phyloP scores from a whole-genome alignment of 2,113 vertebrate species.

The Odontophorus gujanensis region DNA sequence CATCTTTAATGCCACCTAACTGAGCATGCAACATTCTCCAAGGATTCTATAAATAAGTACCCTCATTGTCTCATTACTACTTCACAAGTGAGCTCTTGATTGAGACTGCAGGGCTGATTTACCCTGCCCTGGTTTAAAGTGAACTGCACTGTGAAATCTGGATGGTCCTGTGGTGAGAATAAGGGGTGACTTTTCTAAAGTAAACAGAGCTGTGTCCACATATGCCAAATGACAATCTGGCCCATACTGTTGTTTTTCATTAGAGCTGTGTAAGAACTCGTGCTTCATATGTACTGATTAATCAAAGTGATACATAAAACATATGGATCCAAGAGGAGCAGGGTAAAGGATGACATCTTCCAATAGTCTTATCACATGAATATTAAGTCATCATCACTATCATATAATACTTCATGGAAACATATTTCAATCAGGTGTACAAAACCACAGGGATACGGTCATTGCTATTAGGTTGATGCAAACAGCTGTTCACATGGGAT shows the following conservation, averaged over 20 bases:
- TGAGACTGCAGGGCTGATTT: background rate
- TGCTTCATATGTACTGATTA: background rate
- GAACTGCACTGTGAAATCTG: background rate
- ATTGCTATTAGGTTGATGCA: constrained; percentile 63
- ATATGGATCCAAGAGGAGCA: background rate
- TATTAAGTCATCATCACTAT: background rate
- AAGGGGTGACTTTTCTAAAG: background rate
- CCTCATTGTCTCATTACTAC: background rate
- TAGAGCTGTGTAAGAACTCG: background rate
- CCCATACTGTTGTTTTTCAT: background rate
- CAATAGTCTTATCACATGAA: background rate
- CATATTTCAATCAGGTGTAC: constrained; percentile 24
- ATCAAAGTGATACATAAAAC: constrained; percentile 23
- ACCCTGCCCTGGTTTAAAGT: background rate
- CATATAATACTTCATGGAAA: constrained; percentile 30
- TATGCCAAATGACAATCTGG: constrained; percentile 13
- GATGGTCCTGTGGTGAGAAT: background rate
- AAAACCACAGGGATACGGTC: constrained; percentile 46
- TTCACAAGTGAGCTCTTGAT: background rate
- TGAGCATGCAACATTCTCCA: background rate
- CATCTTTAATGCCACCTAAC: background rate
- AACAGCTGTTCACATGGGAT: constrained; percentile 60
- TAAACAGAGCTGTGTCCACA: background rate
- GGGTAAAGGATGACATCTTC: background rate
- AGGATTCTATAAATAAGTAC: background rate